Evolutionary conservation across 2,113 vertebrate species (phyloP).

Genomic region (Phylloscopus whistleri): DNA sequence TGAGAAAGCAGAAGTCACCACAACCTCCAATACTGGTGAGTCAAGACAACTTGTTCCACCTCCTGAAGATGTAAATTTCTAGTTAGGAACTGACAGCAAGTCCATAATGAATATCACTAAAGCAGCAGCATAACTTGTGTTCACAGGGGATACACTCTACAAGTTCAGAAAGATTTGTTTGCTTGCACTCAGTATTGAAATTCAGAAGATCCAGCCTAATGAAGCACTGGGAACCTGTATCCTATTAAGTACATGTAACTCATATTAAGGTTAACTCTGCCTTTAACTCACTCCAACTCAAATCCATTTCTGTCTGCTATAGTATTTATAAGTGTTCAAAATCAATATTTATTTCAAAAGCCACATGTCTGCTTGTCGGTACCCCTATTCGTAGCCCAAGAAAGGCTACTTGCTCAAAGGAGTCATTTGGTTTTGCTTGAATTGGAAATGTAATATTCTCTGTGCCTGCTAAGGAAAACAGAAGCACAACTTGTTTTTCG

Average conservation of each 20-base stretch:
- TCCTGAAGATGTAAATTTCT: not conserved
- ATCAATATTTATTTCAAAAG: not conserved
- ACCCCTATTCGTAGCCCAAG: not conserved
- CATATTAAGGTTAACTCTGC: not conserved
- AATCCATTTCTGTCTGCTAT: not conserved
- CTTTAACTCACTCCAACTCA: not conserved
- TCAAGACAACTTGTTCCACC: not conserved
- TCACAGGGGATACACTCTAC: not conserved
- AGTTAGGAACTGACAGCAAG: not conserved
- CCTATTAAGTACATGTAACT: not conserved
- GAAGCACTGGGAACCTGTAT: not conserved
- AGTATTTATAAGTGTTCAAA: not conserved
- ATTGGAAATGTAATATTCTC: not conserved
- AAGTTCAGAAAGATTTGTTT: not conserved
- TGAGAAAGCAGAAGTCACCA: not conserved
- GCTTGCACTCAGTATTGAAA: not conserved
- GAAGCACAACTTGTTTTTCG: not conserved
- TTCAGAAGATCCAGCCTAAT: not conserved
- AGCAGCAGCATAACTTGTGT: not conserved
- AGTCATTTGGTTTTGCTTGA: not conserved
- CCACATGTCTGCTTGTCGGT: not conserved
- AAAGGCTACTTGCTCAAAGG: not conserved
- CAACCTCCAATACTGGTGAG: not conserved
- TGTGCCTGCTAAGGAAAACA: not conserved
- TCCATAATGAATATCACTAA: not conserved